These are phyloP conservation scores for Grantiella picta DNA, from an alignment of 2,113 vertebrate species.

Conservation along the genomic window DNA sequence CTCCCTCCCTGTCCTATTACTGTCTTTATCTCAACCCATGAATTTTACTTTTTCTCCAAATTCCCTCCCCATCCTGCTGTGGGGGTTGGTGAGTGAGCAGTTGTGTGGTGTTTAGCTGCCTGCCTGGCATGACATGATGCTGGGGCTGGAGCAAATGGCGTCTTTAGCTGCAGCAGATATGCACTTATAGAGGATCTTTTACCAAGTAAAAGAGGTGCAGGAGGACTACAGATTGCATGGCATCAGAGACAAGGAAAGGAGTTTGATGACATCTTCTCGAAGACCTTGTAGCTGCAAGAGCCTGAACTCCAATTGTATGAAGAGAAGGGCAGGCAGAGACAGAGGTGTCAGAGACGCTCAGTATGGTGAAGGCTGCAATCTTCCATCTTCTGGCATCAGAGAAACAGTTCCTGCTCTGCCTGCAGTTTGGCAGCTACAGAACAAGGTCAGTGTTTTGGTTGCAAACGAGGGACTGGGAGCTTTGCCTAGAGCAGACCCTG, in stretches of 20 bases:
- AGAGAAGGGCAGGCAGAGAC: neutral
- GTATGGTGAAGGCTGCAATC: neutral
- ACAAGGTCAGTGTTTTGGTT: neutral
- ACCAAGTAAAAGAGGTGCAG: neutral
- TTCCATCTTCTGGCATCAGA: neutral
- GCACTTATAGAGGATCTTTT: neutral
- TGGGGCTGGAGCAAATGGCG: neutral
- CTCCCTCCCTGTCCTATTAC: neutral
- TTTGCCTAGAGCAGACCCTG: neutral
- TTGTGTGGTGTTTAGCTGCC: neutral
- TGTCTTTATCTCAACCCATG: neutral
- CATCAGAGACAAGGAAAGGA: neutral
- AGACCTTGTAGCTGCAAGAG: neutral
- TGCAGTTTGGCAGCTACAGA: neutral
- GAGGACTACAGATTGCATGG: neutral
- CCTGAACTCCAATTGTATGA: neutral
- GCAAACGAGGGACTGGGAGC: neutral
- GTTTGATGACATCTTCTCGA: neutral
- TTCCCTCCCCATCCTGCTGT: neutral
- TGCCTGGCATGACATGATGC: neutral
- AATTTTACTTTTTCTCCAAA: neutral
- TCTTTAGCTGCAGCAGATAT: neutral
- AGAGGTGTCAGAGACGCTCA: neutral
- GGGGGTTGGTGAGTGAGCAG: neutral
- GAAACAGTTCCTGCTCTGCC: neutral